Base-by-base conservation (phyloP, 2,113 vertebrate genomes). In the Platysternon megacephalum region DNA sequence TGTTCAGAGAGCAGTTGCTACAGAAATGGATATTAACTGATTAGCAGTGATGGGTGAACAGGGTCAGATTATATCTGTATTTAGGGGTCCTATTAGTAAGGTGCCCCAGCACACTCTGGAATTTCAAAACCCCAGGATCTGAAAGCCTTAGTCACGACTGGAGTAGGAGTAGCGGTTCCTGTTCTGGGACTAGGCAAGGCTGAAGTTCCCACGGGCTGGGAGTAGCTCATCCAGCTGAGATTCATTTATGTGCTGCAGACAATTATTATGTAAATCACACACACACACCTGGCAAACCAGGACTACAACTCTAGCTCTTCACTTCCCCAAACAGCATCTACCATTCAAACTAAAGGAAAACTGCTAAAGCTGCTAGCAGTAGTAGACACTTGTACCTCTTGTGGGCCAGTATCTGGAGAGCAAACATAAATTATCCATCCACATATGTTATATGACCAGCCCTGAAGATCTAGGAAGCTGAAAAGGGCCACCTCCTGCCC, bases 351-450 rank as follows among this genome's bases (percentile, higher is more conserved):
- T 21, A 39, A 72, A 39, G n/a, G 9, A 72, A 72, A 72, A 72
- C n/a, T 72, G n/a, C 19, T 22, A 10, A 72, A 22, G n/a, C 35
- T 68, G 65, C 35, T 72, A 72, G n/a, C 49, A 79, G 21, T 44
- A 76, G 46, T 68, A 51, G 93, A 42, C 93, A 85, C 10, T 21
- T 74, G 0, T 22, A 39, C 48, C 76, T 79, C 83, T 56, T 58
- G 49, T 3, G 42, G 1, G 1, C 5, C 2, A 2, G 35, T 72
- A 84, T 91, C 56, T 65, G 85, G 28, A 14, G 76, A 22, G 2
- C 0, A 87, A 61, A 21, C n/a, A 42, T 81, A 0, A 0, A 35
- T 93, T 29, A 76, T 32, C 8, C 78, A 56, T 1, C 3, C 2
- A 35, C 29, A 79, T 42, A 2, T 8, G 8, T 79, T 74, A 85